Base-by-base conservation (phyloP, 2,113 vertebrate species). In the Tinamus guttatus region DNA sequence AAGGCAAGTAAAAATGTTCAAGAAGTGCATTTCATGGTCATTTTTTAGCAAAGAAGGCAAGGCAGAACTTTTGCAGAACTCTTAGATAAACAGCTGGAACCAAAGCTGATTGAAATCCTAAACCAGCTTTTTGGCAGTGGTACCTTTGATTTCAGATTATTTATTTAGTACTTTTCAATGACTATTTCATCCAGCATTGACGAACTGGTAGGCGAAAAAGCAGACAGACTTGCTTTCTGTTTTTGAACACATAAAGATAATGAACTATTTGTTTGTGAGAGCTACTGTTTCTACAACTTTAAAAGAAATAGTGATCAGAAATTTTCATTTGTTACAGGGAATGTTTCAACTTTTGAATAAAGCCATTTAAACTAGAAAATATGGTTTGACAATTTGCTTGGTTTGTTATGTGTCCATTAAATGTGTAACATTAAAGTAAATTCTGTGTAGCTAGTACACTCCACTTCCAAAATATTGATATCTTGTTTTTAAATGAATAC, bases 131-230 rank as follows among this genome's bases (percentile, higher is more conserved):
- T 62, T 81, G 51, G 75, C 56, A 75, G 62, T 58, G 51, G 25
- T 51, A 81, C 41, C 60, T 95, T 91, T 91, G 32, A 71, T 92
- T 92, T 95, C 56, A 81, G 45, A 28, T 91, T 84, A 41, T 89
- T 87, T 4, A 56, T 81, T 84, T 43, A 32, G 41, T 81, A 77
- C 34, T 79, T 91, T 45, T 84, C 56, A 87, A 85, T 43, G 65
- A 49, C 41, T 90, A 36, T 65, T 87, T 85, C 32, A 56, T 81
- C 84, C 76, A 75, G 24, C 45, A 32, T 38, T 89, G 89, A 51
- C 81, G 92, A 96, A 24, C 6, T 51, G 45, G 49, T 56, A 75
- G 64, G 54, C 86, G 54, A 81, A 78, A 90, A 86, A 88, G 80
- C 71, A 92, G 40, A 51, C 25, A 67, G 70, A 40, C 21, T 80